Base-by-base conservation (phyloP, 2,888 invertebrate species). In the Ochropleura plecta region DNA sequence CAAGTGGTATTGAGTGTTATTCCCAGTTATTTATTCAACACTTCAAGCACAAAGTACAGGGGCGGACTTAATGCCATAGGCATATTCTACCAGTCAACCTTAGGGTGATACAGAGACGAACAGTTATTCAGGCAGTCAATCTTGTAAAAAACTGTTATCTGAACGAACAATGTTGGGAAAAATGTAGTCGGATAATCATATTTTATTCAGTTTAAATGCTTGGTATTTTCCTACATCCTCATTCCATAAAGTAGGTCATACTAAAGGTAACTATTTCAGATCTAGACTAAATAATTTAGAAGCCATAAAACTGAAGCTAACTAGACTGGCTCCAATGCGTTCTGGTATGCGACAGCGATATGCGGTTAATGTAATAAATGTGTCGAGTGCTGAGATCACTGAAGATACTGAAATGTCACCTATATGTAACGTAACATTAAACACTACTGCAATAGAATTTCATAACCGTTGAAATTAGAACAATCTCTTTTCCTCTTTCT, bases 281-380 rank as follows among this genome's bases (percentile, higher is more conserved):
- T 66, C 55, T 55, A 80, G 20, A 49, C 70, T 49, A 57, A 53
- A 62, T 48, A 69, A 72, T 79, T 62, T 57, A 49, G 84, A 82
- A 76, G 71, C 76, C 84, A 69, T 82, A 84, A 51, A 81, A 71
- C 76, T 44, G 20, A 40, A 40, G 75, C 48, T 60, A 55, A 60
- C 12, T 20, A 6, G 55, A 40, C 55, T 51, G 55, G 51, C 62
- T 59, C 1, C 66, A 49, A 4, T 42, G 59, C 59, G 64, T 40
- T 70, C 66, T 75, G 66, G 69, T 65, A 70, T 55, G 51, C 57
- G 30, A 59, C 40, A 63, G 69, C 49, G 53, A 30, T 62, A 16
- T 63, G 60, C 65, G 62, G 53, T 72, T 62, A 44, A 60, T 53
- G 48, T 48, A n/a, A 53, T 70, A 70, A 46, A 57, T 51, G 20